phyloP scores from a whole-genome alignment of 2,113 vertebrate species.

The Brachyhypopomus gauderio region DNA sequence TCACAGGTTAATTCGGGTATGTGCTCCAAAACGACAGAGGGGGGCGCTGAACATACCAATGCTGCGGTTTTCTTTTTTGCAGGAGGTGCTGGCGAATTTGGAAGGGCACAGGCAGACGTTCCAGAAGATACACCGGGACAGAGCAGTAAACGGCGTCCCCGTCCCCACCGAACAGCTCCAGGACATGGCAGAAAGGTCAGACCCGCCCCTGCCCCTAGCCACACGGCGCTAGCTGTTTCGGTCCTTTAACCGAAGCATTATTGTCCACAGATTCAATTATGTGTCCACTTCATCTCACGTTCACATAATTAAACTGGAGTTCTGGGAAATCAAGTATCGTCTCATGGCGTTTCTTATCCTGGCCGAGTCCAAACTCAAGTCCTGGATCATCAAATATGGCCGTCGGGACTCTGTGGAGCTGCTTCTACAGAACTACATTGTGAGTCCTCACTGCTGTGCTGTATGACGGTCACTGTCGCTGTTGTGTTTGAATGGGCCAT shows the following conservation, averaged over 20 bases:
- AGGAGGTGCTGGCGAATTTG: conserved; percentile 92
- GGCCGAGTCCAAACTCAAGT: conserved; percentile 96
- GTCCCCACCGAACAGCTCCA: conserved; percentile 94
- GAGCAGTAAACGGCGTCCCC: conserved; percentile 92
- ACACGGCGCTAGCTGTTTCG: neutral
- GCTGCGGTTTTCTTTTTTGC: conserved; percentile 57
- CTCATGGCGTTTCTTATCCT: conserved; percentile 91
- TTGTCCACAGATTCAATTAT: conserved; percentile 86
- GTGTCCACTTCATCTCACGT: conserved; percentile 89
- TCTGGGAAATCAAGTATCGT: conserved; percentile 96
- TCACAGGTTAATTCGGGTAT: neutral
- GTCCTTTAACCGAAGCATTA: conserved; percentile 41
- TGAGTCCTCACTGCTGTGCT: conserved; percentile 67
- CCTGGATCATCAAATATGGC: conserved; percentile 98
- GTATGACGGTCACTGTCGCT: neutral
- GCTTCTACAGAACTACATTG: conserved; percentile 90
- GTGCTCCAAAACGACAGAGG: neutral
- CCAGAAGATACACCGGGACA: conserved; percentile 90
- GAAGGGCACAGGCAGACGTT: conserved; percentile 91
- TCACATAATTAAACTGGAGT: conserved; percentile 96
- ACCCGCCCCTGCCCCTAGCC: neutral
- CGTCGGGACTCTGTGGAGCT: conserved; percentile 91
- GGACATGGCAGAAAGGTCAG: conserved; percentile 93
- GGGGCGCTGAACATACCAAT: neutral
- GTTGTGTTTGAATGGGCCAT: neutral